A percentile compares a stretch with the other conserved stretches of the same genome.
phyloP scores from a whole-genome alignment of 2,797 vertebrate species.

The Acomys russatus region DNA sequence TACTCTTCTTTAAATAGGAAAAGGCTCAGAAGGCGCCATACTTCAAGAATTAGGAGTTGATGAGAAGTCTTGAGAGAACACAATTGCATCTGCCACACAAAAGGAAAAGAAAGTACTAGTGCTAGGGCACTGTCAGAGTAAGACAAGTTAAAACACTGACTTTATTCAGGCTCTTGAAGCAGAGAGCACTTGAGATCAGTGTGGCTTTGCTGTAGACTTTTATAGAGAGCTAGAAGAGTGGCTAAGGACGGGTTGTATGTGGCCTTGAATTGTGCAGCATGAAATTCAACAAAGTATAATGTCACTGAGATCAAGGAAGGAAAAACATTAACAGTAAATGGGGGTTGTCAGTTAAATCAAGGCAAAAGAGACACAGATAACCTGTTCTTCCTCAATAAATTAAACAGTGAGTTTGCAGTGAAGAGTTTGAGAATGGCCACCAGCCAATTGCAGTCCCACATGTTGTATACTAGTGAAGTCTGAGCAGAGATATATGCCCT shows the following conservation, averaged over 20 bases:
- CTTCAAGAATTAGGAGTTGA: not conserved
- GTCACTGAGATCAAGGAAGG: not conserved
- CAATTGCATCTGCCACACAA: not conserved
- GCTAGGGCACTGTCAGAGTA: not conserved
- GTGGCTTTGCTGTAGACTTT: not conserved
- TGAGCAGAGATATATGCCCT: not conserved
- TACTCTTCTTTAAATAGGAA: not conserved
- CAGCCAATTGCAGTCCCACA: not conserved
- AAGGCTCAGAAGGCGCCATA: not conserved
- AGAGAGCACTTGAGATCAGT: not conserved
- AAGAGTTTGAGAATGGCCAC: not conserved
- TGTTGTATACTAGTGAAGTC: not conserved
- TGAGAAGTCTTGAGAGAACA: not conserved
- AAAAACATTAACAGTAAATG: not conserved
- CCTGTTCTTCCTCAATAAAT: not conserved
- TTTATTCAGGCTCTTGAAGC: not conserved
- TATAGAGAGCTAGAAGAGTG: not conserved
- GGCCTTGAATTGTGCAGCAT: not conserved
- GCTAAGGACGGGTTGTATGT: not conserved
- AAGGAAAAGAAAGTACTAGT: not conserved
- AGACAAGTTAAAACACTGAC: not conserved
- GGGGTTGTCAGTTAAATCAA: not conserved
- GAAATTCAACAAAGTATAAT: not conserved
- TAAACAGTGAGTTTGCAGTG: not conserved
- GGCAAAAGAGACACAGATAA: not conserved